Percentiles rank a stretch among this genome's conserved stretches.
phyloP scores from a whole-genome alignment of 2,113 vertebrate species.

The Nannobrachium achirus region DNA sequence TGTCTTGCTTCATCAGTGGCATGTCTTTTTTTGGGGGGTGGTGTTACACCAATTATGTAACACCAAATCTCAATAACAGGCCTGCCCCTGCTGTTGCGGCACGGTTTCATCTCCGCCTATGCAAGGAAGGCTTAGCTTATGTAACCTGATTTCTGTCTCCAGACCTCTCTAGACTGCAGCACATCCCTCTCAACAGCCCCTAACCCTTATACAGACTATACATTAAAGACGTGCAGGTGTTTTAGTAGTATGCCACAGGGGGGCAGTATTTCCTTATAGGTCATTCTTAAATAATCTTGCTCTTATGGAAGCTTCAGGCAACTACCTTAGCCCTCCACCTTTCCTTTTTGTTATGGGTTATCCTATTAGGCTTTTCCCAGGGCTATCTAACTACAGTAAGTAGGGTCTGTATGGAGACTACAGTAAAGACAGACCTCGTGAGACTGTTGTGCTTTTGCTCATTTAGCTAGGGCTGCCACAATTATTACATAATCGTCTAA shows the following conservation, averaged over 20 bases:
- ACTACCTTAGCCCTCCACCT: too few relatives aligned
- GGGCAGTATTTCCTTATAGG: conserved; percentile 60
- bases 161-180: conserved; percentile 52
- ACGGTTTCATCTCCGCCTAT: conserved; percentile 33
- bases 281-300: background rate
- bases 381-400: too few relatives aligned
- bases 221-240: background rate
- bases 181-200: conserved; percentile 29
- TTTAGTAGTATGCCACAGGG: conserved; percentile 45
- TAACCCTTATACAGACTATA: conserved; percentile 3
- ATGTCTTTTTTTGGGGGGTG: too few relatives aligned
- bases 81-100: conserved; percentile 20
- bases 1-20: too few relatives aligned
- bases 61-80: conserved; percentile 60
- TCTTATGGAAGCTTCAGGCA: background rate
- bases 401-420: too few relatives aligned
- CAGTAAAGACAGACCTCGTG: too few relatives aligned
- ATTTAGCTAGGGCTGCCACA: too few relatives aligned
- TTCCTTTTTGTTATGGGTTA: too few relatives aligned
- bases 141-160: conserved; percentile 49
- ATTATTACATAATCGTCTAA: too few relatives aligned
- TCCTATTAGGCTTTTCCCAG: too few relatives aligned
- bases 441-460: too few relatives aligned
- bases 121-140: conserved; percentile 49
- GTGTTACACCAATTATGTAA: conserved; percentile 61